Conservation (phyloP, 2,888 invertebrate species). For the Anthophora plumipes region DNA sequence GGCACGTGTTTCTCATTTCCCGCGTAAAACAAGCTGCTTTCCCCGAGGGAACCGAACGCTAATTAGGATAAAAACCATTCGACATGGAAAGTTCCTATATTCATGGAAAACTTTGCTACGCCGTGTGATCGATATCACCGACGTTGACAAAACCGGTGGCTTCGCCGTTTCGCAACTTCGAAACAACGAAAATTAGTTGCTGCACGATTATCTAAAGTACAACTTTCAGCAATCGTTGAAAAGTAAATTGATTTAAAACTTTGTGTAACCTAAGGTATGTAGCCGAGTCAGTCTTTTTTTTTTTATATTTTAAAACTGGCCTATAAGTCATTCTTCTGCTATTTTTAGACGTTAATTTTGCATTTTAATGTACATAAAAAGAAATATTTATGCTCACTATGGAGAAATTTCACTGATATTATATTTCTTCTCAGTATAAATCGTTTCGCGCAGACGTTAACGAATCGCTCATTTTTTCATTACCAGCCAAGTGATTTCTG, state of each 20-base stretch:
- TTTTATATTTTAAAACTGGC: no score
- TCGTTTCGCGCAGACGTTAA: no score
- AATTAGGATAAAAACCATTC: slow-evolving; percentile 59
- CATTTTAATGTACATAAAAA: no score
- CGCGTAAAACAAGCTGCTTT: slow-evolving; percentile 32
- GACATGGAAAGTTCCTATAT: slow-evolving; percentile 42
- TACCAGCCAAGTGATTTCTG: no score
- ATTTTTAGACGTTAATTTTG: no score
- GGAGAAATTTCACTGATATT: no score
- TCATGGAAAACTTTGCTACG: slow-evolving; percentile 22
- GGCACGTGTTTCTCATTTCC: slow-evolving; percentile 23
- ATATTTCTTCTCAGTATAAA: no score
- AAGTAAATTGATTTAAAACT: slow-evolving; percentile 22
- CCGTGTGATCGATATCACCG: slow-evolving; percentile 28
- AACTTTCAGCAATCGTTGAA: background rate
- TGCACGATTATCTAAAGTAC: background rate
- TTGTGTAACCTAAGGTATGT: background rate
- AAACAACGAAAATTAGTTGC: slow-evolving; percentile 15
- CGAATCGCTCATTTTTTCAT: no score
- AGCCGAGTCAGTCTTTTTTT: no score
- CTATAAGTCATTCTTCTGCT: no score
- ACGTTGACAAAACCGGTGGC: background rate
- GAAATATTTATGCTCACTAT: no score
- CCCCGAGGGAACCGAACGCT: slow-evolving; percentile 25
- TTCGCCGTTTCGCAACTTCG: background rate